phyloP scores from a whole-genome alignment of 2,113 vertebrate genomes.

The Pteronura brasiliensis region DNA sequence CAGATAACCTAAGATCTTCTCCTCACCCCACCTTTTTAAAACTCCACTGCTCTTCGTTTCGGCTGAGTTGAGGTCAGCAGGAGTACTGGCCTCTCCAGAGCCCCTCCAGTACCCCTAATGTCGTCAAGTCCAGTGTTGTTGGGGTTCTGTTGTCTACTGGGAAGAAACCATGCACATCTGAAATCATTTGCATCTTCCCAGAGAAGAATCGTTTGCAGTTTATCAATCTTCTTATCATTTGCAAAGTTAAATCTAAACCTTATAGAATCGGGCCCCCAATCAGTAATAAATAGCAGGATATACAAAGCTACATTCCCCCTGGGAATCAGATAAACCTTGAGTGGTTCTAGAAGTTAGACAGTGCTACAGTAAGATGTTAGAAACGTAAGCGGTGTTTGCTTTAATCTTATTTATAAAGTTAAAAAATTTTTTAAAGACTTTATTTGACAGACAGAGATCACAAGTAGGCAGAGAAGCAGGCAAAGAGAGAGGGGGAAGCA shows the following conservation, averaged over 20 bases:
- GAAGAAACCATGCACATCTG: neutral
- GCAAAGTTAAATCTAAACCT: neutral
- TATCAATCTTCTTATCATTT: neutral
- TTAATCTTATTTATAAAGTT: neutral
- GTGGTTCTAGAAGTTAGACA: neutral
- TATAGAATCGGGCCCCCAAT: neutral
- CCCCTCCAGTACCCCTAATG: too few relatives aligned
- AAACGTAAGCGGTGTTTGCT: neutral
- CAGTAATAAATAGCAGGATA: neutral
- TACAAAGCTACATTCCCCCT: neutral
- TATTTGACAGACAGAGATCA: too few relatives aligned
- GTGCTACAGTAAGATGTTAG: neutral
- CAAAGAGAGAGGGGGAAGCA: too few relatives aligned
- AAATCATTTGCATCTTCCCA: neutral
- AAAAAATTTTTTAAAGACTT: neutral
- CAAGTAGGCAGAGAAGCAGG: too few relatives aligned
- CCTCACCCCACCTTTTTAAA: neutral
- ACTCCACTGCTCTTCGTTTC: neutral
- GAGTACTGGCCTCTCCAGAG: neutral
- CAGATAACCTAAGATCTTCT: too few relatives aligned
- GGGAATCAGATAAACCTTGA: neutral
- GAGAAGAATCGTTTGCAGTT: neutral
- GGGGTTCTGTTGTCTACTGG: neutral
- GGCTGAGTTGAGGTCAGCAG: neutral
- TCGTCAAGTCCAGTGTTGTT: neutral